Conservation (phyloP, 2,797 vertebrate species). For the Poecilia picta region DNA sequence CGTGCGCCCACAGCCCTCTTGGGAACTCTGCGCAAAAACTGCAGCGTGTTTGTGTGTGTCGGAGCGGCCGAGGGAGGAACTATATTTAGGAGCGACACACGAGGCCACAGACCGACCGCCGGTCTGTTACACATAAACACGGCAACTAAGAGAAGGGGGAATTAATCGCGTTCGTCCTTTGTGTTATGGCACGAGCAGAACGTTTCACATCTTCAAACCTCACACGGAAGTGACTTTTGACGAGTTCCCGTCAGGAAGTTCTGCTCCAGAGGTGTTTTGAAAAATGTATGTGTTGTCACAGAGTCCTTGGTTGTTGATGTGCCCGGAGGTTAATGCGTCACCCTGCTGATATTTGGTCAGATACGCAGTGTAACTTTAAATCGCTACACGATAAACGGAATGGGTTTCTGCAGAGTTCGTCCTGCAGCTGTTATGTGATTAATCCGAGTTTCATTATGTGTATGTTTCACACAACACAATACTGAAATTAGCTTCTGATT, state of each 20-base stretch:
- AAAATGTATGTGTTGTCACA: neutral
- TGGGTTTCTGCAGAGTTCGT: neutral
- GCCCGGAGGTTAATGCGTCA: neutral
- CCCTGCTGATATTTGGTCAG: no score
- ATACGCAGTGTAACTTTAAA: no score
- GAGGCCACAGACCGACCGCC: slow-evolving; percentile 57
- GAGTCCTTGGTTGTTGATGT: neutral
- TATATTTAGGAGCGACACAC: slow-evolving; percentile 80
- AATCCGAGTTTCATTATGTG: neutral
- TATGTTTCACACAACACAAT: neutral
- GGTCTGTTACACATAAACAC: slow-evolving; percentile 52
- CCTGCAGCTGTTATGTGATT: neutral
- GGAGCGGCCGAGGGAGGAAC: slow-evolving; percentile 43
- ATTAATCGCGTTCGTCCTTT: neutral
- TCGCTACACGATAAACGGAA: neutral
- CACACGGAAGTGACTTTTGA: neutral
- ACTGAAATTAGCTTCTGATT: neutral
- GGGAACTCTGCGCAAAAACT: slow-evolving; percentile 53
- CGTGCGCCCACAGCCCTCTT: slow-evolving; percentile 56
- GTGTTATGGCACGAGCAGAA: neutral
- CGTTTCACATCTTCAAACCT: neutral
- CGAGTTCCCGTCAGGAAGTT: neutral
- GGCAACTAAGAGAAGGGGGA: slow-evolving; percentile 18
- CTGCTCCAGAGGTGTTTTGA: neutral
- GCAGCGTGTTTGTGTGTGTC: slow-evolving; percentile 58